These are phyloP conservation scores for Ormyrus pomaceus DNA, from an alignment of 2,888 invertebrate species.

Conservation along the genomic window DNA sequence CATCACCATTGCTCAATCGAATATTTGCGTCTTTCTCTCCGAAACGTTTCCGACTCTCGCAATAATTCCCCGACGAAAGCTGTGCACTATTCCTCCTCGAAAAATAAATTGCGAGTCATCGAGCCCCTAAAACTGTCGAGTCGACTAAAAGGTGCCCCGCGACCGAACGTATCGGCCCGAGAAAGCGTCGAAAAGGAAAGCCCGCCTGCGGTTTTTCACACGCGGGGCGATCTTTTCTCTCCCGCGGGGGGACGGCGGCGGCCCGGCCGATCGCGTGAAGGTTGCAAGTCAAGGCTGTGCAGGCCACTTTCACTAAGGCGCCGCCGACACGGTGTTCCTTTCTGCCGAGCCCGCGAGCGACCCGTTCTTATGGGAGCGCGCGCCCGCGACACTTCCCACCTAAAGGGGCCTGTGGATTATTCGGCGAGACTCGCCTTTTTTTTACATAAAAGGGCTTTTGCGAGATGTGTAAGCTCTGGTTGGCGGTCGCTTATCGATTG, in stretches of 20 bases:
- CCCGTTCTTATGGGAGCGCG: slow-evolving; percentile 69
- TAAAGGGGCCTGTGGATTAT: not conserved
- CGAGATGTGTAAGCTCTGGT: not conserved
- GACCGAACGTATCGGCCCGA: not conserved
- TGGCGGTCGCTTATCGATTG: not conserved
- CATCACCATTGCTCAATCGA: too few species aligned
- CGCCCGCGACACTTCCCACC: slow-evolving; percentile 67
- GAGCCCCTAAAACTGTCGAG: too few species aligned
- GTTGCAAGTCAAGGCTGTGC: slow-evolving; percentile 73
- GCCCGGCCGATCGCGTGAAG: slow-evolving; percentile 62
- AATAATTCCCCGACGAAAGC: too few species aligned
- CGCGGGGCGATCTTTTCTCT: not conserved
- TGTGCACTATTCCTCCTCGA: too few species aligned
- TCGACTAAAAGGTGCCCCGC: not conserved
- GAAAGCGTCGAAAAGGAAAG: slow-evolving; percentile 17
- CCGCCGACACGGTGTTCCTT: slow-evolving; percentile 9
- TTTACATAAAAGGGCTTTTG: too few species aligned
- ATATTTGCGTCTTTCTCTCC: not conserved
- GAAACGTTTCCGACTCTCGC: not conserved
- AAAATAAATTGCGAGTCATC: too few species aligned
- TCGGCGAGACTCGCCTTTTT: too few species aligned
- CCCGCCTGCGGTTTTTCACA: not conserved
- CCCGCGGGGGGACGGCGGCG: not conserved
- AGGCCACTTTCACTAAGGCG: slow-evolving; percentile 63
- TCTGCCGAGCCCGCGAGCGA: slow-evolving; percentile 44